Evolutionary conservation across 1,140 invertebrate species (phyloP), one percentile per base, ranked within the genome.

Genomic region (Episyrphus balteatus): DNA sequence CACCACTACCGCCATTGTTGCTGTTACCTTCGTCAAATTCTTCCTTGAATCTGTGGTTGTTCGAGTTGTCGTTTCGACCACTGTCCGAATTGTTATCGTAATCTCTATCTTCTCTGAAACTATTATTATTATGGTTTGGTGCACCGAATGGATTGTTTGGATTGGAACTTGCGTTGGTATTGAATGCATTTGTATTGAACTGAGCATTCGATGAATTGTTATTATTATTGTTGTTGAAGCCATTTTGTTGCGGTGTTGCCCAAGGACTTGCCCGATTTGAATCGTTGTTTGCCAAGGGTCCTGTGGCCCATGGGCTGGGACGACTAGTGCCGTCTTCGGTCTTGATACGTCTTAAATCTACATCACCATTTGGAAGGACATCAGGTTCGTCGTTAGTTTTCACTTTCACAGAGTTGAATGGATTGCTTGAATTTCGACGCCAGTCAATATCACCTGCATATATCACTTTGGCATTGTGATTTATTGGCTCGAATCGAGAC

Each of bases 401-500:
- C 14, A 47, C 45, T 42, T 14, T 40, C 17, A 5, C 50, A 43
- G n/a, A 62, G 57, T 33, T 61, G 59, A 46, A 53, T 31, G 13
- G 34, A 45, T 52, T 51, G 34, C 30, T 50, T 13, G 51, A 52
- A 44, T 58, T 61, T 36, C 42, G 47, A 15, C 56, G 58, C 10
- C 54, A 51, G 19, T 59, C 52, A 18, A 44, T 40, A 44, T 45
- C 64, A 1, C 60, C 54, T 17, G 59, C 61, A 43, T 53, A 62
- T 18, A 68, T 61, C 42, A 62, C 37, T 36, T 67, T 61, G 0
- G 65, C 58, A 47, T 67, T 64, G 42, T 68, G 65, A 44, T 68
- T 58, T 1, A 56, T 49, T 1, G 56, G 53, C 21, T 62, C 59
- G 3, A 64, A 59, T 21, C 65, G 59, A 0, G 61, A 60, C 37